Evolutionary conservation across 2,113 vertebrate genomes (phyloP).

Genomic region (Tauraco erythrolophus): DNA sequence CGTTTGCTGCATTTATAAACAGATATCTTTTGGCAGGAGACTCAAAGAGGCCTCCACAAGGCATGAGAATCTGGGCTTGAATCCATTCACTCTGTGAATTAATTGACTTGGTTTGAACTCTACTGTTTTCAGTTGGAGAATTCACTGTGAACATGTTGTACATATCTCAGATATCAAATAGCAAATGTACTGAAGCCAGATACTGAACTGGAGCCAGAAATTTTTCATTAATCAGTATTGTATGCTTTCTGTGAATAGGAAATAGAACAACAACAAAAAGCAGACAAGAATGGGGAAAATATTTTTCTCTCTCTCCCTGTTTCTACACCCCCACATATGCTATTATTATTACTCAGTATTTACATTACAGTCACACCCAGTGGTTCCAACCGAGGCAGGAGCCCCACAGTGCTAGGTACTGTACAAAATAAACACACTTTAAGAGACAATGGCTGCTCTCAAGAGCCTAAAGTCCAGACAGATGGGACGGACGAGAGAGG

Average conservation of each 20-base stretch:
- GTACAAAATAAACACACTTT: constrained; percentile 48
- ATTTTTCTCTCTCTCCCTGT: constrained; percentile 70
- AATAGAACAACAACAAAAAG: constrained; percentile 78
- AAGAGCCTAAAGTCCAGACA: constrained; percentile 24
- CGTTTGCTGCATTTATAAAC: constrained; percentile 82
- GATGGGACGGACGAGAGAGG: not conserved
- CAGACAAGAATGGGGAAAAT: constrained; percentile 76
- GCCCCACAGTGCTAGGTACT: constrained; percentile 22
- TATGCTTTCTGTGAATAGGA: constrained; percentile 79
- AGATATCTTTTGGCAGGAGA: constrained; percentile 85
- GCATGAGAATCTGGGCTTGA: constrained; percentile 83
- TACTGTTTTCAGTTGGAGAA: constrained; percentile 89
- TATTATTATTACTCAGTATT: constrained; percentile 72
- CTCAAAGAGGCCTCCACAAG: constrained; percentile 83
- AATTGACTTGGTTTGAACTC: constrained; percentile 89
- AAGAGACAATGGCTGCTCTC: constrained; percentile 33
- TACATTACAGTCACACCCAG: constrained; percentile 69
- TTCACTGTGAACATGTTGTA: constrained; percentile 89
- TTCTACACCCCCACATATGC: constrained; percentile 70
- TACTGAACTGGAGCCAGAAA: constrained; percentile 82
- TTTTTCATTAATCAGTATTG: constrained; percentile 81
- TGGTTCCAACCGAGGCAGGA: constrained; percentile 54
- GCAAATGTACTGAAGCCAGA: constrained; percentile 84
- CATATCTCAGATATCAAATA: constrained; percentile 89
- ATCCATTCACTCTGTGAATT: constrained; percentile 88